Evolutionary conservation across 2,888 invertebrate genomes (phyloP).

Genomic region (Junonia oenone): DNA sequence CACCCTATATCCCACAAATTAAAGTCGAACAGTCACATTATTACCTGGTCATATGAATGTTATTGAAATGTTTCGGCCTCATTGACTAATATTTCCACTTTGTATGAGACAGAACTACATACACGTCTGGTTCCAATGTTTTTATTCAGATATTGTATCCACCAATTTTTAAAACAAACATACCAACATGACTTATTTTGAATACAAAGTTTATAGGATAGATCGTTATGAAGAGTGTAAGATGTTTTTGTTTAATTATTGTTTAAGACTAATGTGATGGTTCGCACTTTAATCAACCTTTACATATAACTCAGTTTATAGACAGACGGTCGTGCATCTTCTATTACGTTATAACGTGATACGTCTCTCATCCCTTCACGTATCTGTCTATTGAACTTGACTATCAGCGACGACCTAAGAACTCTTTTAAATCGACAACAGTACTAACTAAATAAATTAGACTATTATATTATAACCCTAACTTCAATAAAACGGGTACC

Average conservation of each 20-base stretch:
- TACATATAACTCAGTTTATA: not conserved
- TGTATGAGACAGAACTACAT: too few relatives aligned
- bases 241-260: too few relatives aligned
- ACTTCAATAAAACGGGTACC: constrained; percentile 24
- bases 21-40: constrained; percentile 21
- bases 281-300: constrained; percentile 1
- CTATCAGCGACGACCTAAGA: constrained; percentile 34
- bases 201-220: too few relatives aligned
- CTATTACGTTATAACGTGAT: not conserved
- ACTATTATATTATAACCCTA: constrained; percentile 35
- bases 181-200: too few relatives aligned
- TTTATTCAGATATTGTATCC: too few relatives aligned
- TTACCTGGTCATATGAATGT: not conserved
- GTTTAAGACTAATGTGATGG: not conserved
- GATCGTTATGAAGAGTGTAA: too few relatives aligned
- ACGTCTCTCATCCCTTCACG: not conserved
- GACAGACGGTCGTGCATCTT: not conserved
- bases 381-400: constrained; percentile 29
- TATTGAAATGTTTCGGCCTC: not conserved
- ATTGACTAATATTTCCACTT: not conserved
- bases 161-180: too few relatives aligned
- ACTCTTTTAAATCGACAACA: constrained; percentile 38
- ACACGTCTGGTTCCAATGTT: too few relatives aligned
- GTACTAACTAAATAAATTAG: constrained; percentile 53
- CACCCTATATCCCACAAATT: not conserved